These are phyloP conservation scores for Aselliscus stoliczkanus DNA, from an alignment of 2,797 vertebrate genomes.

Conservation along the genomic window DNA sequence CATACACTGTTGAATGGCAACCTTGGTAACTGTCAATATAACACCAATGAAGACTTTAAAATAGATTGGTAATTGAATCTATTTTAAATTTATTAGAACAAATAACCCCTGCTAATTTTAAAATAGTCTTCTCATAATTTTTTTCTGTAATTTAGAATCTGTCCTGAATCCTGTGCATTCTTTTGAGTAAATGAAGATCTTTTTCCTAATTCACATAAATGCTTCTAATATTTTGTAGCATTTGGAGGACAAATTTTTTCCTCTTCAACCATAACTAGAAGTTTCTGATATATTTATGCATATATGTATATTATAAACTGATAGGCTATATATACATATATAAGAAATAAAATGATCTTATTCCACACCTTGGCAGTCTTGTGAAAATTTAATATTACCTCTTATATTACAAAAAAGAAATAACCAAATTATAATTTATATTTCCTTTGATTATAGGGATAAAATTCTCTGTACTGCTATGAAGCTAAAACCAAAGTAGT, in stretches of 20 bases:
- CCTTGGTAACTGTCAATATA: background rate
- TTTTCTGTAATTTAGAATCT: background rate
- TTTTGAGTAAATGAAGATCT: background rate
- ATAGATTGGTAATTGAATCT: background rate
- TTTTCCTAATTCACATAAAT: background rate
- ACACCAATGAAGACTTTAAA: background rate
- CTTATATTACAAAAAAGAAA: background rate
- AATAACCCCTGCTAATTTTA: background rate
- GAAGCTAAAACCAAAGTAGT: background rate
- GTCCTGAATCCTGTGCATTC: background rate
- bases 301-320: background rate
- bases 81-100: background rate
- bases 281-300: background rate
- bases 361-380: background rate
- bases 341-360: background rate
- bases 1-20: background rate
- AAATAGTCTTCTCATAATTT: background rate
- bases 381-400: background rate
- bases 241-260: background rate
- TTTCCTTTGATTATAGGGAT: background rate
- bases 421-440: background rate
- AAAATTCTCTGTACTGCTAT: background rate
- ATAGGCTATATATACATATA: background rate
- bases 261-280: background rate
- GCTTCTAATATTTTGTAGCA: background rate